phyloP scores from a whole-genome alignment of 2,113 vertebrate species.

The Myrmecobius fasciatus region DNA sequence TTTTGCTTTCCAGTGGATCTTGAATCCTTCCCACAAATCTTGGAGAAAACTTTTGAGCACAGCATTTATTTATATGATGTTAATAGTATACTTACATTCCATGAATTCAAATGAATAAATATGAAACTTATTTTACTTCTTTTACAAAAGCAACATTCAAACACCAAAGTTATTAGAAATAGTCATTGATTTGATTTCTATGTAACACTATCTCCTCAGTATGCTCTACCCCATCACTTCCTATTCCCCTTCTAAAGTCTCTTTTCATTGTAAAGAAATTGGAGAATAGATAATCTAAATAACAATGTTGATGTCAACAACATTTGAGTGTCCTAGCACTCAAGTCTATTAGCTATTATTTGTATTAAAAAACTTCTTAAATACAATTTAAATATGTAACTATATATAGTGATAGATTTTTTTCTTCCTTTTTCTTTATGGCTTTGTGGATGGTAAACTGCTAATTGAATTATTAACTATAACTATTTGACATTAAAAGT shows the following conservation, averaged over 20 bases:
- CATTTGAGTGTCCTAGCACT: slow-evolving; percentile 34
- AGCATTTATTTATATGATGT: slow-evolving; percentile 11
- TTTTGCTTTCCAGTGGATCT: neutral
- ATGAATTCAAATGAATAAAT: slow-evolving; percentile 48
- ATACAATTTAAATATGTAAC: slow-evolving; percentile 49
- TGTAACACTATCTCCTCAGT: slow-evolving; percentile 30
- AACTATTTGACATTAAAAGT: neutral
- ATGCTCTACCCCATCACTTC: neutral
- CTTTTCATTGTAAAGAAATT: neutral
- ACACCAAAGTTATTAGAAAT: neutral
- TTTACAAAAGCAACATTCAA: slow-evolving; percentile 29
- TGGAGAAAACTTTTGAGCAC: slow-evolving; percentile 35
- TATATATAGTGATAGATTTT: neutral
- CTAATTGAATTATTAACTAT: slow-evolving; percentile 53
- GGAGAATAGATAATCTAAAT: neutral
- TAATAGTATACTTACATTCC: slow-evolving; percentile 47
- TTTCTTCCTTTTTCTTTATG: neutral
- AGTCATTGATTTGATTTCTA: neutral
- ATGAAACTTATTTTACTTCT: slow-evolving; percentile 49
- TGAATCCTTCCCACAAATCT: neutral
- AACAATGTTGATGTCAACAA: slow-evolving; percentile 18
- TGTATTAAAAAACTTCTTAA: slow-evolving; percentile 66
- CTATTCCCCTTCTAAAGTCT: neutral
- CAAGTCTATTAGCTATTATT: slow-evolving; percentile 24
- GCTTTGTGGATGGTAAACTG: slow-evolving; percentile 27